Percentiles rank a stretch among this genome's conserved stretches.
phyloP scores from a whole-genome alignment of 2,797 vertebrate genomes.

The Hoplostethus atlanticus region DNA sequence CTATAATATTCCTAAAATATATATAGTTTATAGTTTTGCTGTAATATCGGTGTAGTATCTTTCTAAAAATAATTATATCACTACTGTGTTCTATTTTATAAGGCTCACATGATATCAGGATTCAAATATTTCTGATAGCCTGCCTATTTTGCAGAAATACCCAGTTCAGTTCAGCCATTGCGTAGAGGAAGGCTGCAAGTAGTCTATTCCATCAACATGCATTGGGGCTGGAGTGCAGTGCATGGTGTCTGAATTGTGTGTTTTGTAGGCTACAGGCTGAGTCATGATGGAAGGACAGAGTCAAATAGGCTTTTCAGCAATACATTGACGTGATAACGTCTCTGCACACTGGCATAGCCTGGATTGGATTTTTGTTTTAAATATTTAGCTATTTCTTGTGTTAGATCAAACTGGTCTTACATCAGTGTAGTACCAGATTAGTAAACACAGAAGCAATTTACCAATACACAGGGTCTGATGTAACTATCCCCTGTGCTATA shows the following conservation, averaged over 20 bases:
- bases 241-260: neutral
- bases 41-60: no score
- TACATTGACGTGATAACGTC: slow-evolving; percentile 11
- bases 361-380: neutral
- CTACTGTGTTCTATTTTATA: no score
- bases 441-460: neutral
- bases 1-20: no score
- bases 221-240: no score
- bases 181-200: neutral
- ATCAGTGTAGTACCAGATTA: neutral
- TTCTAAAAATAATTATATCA: no score
- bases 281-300: slow-evolving; percentile 12
- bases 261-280: slow-evolving; percentile 7
- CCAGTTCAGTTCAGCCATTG: neutral
- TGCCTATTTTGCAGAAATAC: no score
- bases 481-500: neutral
- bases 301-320: slow-evolving; percentile 6
- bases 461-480: neutral
- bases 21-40: no score
- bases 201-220: neutral
- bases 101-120: no score
- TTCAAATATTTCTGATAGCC: no score
- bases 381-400: neutral
- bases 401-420: slow-evolving; percentile 22
- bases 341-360: neutral